These are phyloP conservation scores for Falcaria lacertinaria DNA, from an alignment of 2,888 invertebrate species.

Conservation along the genomic window DNA sequence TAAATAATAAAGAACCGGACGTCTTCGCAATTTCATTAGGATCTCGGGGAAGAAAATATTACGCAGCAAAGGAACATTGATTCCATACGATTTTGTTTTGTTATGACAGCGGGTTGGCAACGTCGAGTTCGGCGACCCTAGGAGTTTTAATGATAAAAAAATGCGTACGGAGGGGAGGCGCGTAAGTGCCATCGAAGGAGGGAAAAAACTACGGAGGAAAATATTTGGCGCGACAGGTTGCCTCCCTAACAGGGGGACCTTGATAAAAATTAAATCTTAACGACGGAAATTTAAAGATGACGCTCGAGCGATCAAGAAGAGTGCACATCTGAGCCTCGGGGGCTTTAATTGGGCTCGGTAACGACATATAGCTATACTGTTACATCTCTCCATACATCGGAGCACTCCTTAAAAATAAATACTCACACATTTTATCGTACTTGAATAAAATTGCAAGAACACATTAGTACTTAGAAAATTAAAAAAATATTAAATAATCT, in stretches of 20 bases:
- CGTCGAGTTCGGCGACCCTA: slow-evolving; percentile 76
- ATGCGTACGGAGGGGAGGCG: slow-evolving; percentile 76
- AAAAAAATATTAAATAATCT: too few relatives aligned
- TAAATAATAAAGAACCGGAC: background rate
- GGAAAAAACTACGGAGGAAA: slow-evolving; percentile 79
- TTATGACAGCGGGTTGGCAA: slow-evolving; percentile 76
- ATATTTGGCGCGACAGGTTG: slow-evolving; percentile 80
- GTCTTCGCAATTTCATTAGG: background rate
- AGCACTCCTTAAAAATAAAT: slow-evolving; percentile 14
- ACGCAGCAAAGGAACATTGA: slow-evolving; percentile 50
- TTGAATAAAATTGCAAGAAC: too few relatives aligned
- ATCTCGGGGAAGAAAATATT: slow-evolving; percentile 28
- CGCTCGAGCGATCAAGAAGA: slow-evolving; percentile 79
- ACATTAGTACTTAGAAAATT: too few relatives aligned
- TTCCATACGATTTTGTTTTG: slow-evolving; percentile 70
- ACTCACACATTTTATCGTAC: too few relatives aligned
- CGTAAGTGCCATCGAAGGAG: slow-evolving; percentile 78
- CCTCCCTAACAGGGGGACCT: slow-evolving; percentile 46
- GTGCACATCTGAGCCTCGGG: slow-evolving; percentile 76
- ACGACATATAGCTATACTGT: slow-evolving; percentile 39
- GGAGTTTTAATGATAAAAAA: slow-evolving; percentile 79
- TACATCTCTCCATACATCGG: slow-evolving; percentile 45
- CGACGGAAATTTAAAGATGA: slow-evolving; percentile 80
- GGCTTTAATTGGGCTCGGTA: slow-evolving; percentile 70
- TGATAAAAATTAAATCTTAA: slow-evolving; percentile 80